Percentiles rank a stretch among this genome's conserved stretches.
Evolutionary conservation across 2,113 vertebrate genomes (phyloP).

Genomic region (Thermophis baileyi): DNA sequence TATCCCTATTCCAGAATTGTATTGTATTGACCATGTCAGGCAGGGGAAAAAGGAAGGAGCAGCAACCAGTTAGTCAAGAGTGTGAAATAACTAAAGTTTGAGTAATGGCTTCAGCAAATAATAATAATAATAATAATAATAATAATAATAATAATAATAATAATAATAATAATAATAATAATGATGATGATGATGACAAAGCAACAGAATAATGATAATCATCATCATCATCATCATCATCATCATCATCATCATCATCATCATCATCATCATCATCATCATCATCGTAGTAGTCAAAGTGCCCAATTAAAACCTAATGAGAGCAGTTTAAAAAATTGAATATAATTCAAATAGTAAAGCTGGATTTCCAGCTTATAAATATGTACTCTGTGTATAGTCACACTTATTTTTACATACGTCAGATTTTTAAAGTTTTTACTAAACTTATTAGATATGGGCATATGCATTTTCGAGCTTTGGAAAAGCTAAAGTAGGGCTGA

Average conservation of each 20-base stretch:
- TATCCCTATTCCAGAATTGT: constrained; percentile 11
- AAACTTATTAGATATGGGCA: background rate
- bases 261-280: too few species aligned
- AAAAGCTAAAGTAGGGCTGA: background rate
- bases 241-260: too few species aligned
- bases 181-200: too few species aligned
- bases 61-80: constrained; percentile 72
- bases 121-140: background rate
- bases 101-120: constrained; percentile 70
- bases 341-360: constrained; percentile 30
- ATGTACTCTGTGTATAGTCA: background rate
- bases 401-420: background rate
- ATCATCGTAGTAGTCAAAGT: too few species aligned
- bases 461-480: background rate
- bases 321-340: constrained; percentile 30
- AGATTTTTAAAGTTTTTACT: background rate
- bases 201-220: too few species aligned
- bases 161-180: too few species aligned
- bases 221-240: too few species aligned
- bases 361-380: background rate
- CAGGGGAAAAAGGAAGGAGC: constrained; percentile 55
- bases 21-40: constrained; percentile 36
- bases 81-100: constrained; percentile 44
- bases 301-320: constrained; percentile 29
- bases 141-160: constrained; percentile 28